phyloP scores from a whole-genome alignment of 2,888 invertebrate species.

The Drosophila picticornis region DNA sequence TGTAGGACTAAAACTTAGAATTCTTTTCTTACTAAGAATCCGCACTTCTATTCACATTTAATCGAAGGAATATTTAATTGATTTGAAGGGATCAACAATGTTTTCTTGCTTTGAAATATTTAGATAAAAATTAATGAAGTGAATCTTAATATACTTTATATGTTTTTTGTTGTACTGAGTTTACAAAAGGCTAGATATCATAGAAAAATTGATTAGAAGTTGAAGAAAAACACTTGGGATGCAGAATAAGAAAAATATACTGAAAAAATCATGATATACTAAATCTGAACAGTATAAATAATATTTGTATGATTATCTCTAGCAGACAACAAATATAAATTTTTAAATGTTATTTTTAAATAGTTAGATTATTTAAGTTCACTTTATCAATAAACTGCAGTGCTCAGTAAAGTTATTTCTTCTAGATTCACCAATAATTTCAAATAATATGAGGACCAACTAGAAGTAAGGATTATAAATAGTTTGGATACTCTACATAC shows the following conservation, averaged over 20 bases:
- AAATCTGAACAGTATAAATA: neutral
- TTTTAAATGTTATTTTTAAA: neutral
- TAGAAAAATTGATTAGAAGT: neutral
- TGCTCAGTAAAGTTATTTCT: neutral
- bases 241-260: neutral
- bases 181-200: neutral
- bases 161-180: neutral
- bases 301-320: neutral
- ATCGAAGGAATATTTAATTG: neutral
- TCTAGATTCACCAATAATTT: neutral
- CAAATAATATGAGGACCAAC: neutral
- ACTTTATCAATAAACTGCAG: neutral
- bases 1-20: neutral
- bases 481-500: neutral
- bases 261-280: neutral
- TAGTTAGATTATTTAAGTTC: neutral
- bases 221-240: neutral
- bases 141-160: neutral
- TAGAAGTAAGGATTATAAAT: neutral
- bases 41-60: neutral
- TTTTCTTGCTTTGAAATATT: neutral
- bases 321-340: neutral
- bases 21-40: neutral
- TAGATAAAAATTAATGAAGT: neutral
- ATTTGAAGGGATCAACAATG: neutral